Base-by-base conservation (phyloP, 2,888 invertebrate genomes). In the Mechanitis messenoides region DNA sequence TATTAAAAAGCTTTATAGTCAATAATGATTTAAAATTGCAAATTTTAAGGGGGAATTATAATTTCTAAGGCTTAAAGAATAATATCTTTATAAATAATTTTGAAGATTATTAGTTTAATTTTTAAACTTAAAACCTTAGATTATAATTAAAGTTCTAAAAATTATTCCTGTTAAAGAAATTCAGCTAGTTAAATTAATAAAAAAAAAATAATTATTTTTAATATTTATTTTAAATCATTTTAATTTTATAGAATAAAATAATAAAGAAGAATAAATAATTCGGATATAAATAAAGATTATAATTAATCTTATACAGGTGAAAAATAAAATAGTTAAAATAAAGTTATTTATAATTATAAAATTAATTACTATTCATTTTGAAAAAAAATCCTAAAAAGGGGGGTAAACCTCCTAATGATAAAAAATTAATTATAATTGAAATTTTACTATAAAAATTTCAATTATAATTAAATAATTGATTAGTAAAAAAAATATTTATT, bases 51-150 rank as follows among this genome's bases (percentile, higher is more conserved):
- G 58, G 70, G 79, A 83, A 35, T 3, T 62, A 60, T 59, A 62
- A 67, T 71, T 84, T 82, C 78, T 92, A 92, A 92, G 91, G 88
- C 91, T 91, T 92, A 92, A 89, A 91, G 91, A 83, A 76, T 68
- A 5, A 20, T 75, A 78, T 80, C 81, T 87, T 88, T 92, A 91
- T 91, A 86, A 77, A 87, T 81, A 92, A 89, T 91, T 92, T 92
- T 92, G 91, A 92, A 92, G 91, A 91, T 82, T 92, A 89, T 85
- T 87, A 92, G 92, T 92, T 92, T 92, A 70, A 63, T 68, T 91
- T 42, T n/a, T n/a, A n/a, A 91, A 91, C 91, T 91, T 91, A 91
- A 91, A 92, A 85, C 84, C 88, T 91, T 91, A 84, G 63, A 76
- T 63, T 74, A 74, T 83, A 78, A 80, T 78, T 70, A 84, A 77